Conservation (phyloP, 2,888 invertebrate genomes). For the Vanessa cardui region DNA sequence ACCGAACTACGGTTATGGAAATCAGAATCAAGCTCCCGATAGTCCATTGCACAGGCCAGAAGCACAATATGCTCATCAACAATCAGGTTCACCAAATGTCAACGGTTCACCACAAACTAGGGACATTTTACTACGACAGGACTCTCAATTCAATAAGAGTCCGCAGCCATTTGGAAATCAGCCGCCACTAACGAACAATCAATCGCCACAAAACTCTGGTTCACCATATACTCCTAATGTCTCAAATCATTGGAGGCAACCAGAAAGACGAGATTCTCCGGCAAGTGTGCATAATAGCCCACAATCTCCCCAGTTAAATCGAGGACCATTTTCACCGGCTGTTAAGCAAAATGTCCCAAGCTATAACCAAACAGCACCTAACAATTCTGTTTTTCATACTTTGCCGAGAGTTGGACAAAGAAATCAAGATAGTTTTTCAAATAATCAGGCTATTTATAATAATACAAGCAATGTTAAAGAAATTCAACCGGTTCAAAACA, state of each 20-base stretch:
- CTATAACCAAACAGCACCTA: conserved; percentile 56
- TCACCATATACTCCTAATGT: conserved; percentile 71
- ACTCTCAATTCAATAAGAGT: conserved; percentile 79
- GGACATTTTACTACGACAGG: conserved; percentile 72
- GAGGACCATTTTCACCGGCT: conserved; percentile 61
- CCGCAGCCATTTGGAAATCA: conserved; percentile 73
- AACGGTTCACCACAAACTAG: conserved; percentile 68
- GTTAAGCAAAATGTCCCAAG: conserved; percentile 59
- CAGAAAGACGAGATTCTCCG: conserved; percentile 74
- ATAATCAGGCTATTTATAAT: conserved; percentile 52
- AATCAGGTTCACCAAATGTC: conserved; percentile 61
- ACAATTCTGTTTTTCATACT: conserved; percentile 64
- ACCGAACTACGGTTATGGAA: conserved; percentile 50
- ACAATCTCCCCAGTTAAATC: conserved; percentile 55
- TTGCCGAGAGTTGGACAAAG: conserved; percentile 66
- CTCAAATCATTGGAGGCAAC: conserved; percentile 77
- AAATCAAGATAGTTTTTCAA: conserved; percentile 55
- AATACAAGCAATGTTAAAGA: conserved; percentile 59
- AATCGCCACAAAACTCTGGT: conserved; percentile 62
- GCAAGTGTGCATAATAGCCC: conserved; percentile 55
- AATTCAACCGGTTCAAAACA: conserved; percentile 52
- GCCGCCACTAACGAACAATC: conserved; percentile 48
- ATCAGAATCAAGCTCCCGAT: conserved; percentile 66
- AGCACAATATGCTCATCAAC: conserved; percentile 73
- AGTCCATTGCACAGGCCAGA: conserved; percentile 78